phyloP scores from a whole-genome alignment of 64 coral and sea anemone genomes.

The Actinia equina region DNA sequence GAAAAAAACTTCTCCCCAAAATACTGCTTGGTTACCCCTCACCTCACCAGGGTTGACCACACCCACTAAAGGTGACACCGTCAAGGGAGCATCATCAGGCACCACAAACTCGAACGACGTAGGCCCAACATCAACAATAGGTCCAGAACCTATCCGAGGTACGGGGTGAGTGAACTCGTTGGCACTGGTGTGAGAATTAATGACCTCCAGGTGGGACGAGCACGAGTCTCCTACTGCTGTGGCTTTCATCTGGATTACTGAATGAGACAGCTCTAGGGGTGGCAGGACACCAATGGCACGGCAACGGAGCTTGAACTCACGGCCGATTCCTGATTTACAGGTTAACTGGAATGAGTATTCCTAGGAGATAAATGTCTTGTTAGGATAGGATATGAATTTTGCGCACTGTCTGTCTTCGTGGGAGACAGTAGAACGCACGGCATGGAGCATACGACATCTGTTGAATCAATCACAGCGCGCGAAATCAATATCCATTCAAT shows the following conservation, averaged over 20 bases:
- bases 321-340: slow-evolving; percentile 92
- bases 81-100: slow-evolving; percentile 67
- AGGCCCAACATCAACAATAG: slow-evolving; percentile 91
- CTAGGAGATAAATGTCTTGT: background rate
- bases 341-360: slow-evolving; percentile 85
- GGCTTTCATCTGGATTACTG: slow-evolving; percentile 87
- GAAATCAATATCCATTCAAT: too few relatives aligned
- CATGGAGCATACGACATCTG: too few relatives aligned
- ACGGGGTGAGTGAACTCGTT: slow-evolving; percentile 98
- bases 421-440: too few relatives aligned
- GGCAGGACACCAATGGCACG: slow-evolving; percentile 81
- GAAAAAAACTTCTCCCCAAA: too few relatives aligned
- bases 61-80: slow-evolving; percentile 83
- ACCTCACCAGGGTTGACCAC: slow-evolving; percentile 84
- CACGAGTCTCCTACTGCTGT: slow-evolving; percentile 87
- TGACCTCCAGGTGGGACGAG: slow-evolving; percentile 72
- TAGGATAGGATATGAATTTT: too few relatives aligned
- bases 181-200: slow-evolving; percentile 84
- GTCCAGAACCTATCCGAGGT: slow-evolving; percentile 81
- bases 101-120: slow-evolving; percentile 95
- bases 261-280: slow-evolving; percentile 80
- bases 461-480: too few relatives aligned
- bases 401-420: too few relatives aligned
- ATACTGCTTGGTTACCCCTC: background rate
- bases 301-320: slow-evolving; percentile 83